Percentiles rank a stretch among this genome's conserved stretches.
Evolutionary conservation across 2,888 invertebrate species (phyloP).

Genomic region (Heteromurus nitidus): DNA sequence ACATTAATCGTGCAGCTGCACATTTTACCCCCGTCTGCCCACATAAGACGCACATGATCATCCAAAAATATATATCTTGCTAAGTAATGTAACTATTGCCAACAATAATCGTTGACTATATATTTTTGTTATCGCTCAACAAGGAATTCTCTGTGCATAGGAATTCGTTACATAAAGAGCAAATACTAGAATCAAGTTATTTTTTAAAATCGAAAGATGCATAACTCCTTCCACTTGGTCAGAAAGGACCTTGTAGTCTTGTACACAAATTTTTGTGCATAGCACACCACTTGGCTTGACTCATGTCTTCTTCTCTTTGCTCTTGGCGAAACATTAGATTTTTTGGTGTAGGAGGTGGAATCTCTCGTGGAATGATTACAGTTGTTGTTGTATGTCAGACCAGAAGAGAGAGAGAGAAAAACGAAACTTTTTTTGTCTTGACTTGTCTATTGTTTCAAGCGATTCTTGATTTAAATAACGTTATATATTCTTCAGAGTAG

Average conservation of each 20-base stretch:
- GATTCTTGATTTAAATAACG: constrained; percentile 2
- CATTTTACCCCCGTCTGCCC: not conserved
- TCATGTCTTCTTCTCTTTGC: constrained; percentile 3
- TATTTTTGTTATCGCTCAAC: no score
- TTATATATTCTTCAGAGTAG: not conserved
- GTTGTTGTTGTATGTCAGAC: not conserved
- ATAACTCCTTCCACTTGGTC: not conserved
- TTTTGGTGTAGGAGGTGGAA: constrained; percentile 15
- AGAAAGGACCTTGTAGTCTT: constrained; percentile 1
- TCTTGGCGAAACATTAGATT: not conserved
- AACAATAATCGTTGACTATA: no score
- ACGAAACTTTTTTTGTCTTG: no score
- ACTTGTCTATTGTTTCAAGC: not conserved
- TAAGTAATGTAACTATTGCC: no score
- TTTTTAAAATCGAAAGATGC: not conserved
- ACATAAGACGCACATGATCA: not conserved
- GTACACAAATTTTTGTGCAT: not conserved
- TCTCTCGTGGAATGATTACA: not conserved
- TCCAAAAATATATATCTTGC: no score
- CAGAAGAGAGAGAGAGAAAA: not conserved
- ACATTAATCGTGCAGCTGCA: not conserved
- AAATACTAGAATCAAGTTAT: not conserved
- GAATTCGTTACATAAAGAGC: not conserved
- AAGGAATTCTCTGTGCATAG: not conserved
- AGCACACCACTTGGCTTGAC: not conserved